Conservation (phyloP, 2,888 invertebrate species). For the Uropetala carovei region DNA sequence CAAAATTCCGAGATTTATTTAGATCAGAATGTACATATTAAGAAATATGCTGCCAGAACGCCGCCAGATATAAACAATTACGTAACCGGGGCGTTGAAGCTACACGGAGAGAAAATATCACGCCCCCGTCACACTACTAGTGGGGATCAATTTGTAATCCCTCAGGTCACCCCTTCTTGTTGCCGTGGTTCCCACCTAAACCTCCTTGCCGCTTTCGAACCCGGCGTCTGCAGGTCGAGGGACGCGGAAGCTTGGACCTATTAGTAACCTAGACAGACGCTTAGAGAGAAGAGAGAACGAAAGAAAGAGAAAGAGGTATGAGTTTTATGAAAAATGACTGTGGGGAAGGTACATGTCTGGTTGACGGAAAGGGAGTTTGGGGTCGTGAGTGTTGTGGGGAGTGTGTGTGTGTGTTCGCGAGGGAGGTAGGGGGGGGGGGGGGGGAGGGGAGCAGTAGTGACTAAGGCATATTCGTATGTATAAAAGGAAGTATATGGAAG, state of each 20-base stretch:
- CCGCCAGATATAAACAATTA: not conserved
- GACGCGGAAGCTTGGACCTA: not conserved
- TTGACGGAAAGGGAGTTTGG: slow-evolving; percentile 8
- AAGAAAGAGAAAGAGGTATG: not conserved
- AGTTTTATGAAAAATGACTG: slow-evolving; percentile 19
- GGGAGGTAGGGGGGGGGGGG: not conserved
- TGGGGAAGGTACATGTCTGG: slow-evolving; percentile 4
- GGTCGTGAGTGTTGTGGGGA: not conserved
- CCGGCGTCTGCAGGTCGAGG: slow-evolving; percentile 15
- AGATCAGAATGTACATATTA: not conserved
- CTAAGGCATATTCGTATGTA: slow-evolving; percentile 25
- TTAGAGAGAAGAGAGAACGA: not conserved
- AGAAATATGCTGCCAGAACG: not conserved
- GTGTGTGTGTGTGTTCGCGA: not conserved
- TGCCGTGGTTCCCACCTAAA: not conserved
- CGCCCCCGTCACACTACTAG: not conserved
- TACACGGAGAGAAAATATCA: slow-evolving; percentile 2
- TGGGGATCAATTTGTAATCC: not conserved
- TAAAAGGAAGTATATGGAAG: not conserved
- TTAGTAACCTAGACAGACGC: not conserved
- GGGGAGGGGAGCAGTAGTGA: not conserved
- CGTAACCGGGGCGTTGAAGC: slow-evolving; percentile 24
- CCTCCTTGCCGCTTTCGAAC: not conserved
- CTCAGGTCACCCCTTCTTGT: not conserved
- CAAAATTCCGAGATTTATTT: not conserved